Conservation (phyloP, 2,797 vertebrate species). For the Sibirionetta formosa region DNA sequence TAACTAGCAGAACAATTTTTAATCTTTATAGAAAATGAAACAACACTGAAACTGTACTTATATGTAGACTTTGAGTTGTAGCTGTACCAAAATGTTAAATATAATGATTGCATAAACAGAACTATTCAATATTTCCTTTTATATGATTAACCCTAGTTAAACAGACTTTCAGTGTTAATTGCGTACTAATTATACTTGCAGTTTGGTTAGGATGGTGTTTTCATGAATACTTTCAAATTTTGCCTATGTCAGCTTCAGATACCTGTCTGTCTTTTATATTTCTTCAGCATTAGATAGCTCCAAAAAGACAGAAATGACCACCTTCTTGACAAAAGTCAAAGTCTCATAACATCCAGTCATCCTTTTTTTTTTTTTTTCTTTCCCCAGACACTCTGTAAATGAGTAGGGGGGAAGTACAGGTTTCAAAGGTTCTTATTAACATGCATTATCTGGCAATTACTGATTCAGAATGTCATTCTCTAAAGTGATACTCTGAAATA, state of each 20-base stretch:
- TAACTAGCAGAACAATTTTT: background rate
- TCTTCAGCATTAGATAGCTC: background rate
- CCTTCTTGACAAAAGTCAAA: background rate
- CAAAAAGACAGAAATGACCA: background rate
- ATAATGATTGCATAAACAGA: background rate
- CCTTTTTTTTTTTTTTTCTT: background rate
- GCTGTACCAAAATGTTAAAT: background rate
- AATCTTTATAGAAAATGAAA: background rate
- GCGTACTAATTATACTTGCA: conserved; percentile 2
- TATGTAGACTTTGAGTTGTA: background rate
- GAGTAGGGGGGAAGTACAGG: background rate
- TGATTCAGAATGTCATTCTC: background rate
- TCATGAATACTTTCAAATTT: background rate
- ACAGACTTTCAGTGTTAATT: conserved; percentile 40
- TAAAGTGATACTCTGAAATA: background rate
- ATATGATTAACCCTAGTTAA: conserved; percentile 20
- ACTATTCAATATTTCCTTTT: background rate
- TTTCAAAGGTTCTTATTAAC: background rate
- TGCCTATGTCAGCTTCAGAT: background rate
- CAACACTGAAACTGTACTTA: background rate
- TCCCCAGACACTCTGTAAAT: background rate
- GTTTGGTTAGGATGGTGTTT: background rate
- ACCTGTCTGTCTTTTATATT: background rate
- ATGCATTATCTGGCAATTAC: background rate
- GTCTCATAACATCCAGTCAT: background rate